Percentiles rank a stretch among this genome's conserved stretches.
These are phyloP conservation scores for Druceiella hillmani DNA, from an alignment of 2,888 invertebrate genomes.

Conservation along the genomic window DNA sequence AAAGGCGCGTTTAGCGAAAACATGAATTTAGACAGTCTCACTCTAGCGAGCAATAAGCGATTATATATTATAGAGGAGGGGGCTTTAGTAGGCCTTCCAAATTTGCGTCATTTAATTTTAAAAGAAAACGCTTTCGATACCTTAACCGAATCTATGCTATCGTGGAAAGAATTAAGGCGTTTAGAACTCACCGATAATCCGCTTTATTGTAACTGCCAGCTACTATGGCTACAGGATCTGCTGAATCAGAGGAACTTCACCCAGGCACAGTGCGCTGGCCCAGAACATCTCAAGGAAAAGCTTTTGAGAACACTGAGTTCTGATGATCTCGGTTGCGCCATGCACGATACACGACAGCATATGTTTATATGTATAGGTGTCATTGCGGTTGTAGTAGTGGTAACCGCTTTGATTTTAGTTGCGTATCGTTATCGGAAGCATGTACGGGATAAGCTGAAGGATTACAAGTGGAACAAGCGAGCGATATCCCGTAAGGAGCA, in stretches of 20 bases:
- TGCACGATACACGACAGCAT: conserved; percentile 72
- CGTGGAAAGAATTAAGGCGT: conserved; percentile 70
- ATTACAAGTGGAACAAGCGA: conserved; percentile 74
- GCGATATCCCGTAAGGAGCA: conserved; percentile 72
- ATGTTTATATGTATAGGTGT: conserved; percentile 73
- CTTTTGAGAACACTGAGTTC: conserved; percentile 62
- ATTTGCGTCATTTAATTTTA: conserved; percentile 68
- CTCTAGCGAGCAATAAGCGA: conserved; percentile 72
- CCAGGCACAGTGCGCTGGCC: conserved; percentile 67
- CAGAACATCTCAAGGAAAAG: conserved; percentile 65
- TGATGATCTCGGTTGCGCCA: conserved; percentile 76
- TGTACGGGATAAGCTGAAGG: conserved; percentile 77
- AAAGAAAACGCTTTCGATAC: conserved; percentile 73
- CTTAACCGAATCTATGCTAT: conserved; percentile 72
- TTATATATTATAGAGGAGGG: conserved; percentile 69
- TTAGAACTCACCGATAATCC: conserved; percentile 81
- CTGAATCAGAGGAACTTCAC: conserved; percentile 63
- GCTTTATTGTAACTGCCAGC: conserved; percentile 71
- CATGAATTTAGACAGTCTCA: conserved; percentile 71
- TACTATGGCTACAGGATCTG: conserved; percentile 74
- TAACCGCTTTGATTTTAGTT: conserved; percentile 66
- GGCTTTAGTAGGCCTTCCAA: conserved; percentile 71
- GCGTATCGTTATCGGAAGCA: conserved; percentile 75
- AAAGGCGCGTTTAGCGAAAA: conserved; percentile 76
- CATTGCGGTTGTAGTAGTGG: conserved; percentile 65